Evolutionary conservation across 2,888 invertebrate genomes (phyloP).

Genomic region (Crepidodera aurea): DNA sequence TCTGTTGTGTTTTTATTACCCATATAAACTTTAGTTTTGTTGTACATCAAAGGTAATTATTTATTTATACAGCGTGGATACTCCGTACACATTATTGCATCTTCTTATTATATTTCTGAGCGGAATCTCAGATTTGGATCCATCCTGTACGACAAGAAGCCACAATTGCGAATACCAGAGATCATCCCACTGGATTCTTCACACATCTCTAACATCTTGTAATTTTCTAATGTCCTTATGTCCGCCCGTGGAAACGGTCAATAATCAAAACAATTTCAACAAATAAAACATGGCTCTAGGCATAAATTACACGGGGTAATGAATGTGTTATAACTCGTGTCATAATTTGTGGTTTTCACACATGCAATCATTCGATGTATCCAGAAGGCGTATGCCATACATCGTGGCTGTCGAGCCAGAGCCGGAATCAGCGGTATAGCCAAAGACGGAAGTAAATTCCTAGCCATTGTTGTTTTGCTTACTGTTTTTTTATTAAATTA

Average conservation of each 20-base stretch:
- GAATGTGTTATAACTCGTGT: slow-evolving; percentile 6
- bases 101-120: too few species aligned
- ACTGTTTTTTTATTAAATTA: too few species aligned
- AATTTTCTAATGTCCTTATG: not conserved
- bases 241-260: not conserved
- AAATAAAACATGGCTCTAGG: not conserved
- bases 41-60: too few species aligned
- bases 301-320: slow-evolving; percentile 1
- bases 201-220: not conserved
- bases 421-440: not conserved
- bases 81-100: too few species aligned
- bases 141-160: not conserved
- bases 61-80: too few species aligned
- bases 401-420: not conserved
- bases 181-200: not conserved
- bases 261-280: slow-evolving; percentile 5
- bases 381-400: slow-evolving; percentile 24
- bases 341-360: slow-evolving; percentile 28
- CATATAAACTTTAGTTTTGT: too few species aligned
- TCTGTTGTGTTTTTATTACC: too few species aligned
- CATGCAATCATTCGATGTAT: slow-evolving; percentile 22
- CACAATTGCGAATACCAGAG: not conserved
- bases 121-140: too few species aligned
- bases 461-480: too few species aligned
- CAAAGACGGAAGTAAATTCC: too few species aligned